Conservation (phyloP, 2,797 vertebrate genomes). For the Silurus aristotelis region DNA sequence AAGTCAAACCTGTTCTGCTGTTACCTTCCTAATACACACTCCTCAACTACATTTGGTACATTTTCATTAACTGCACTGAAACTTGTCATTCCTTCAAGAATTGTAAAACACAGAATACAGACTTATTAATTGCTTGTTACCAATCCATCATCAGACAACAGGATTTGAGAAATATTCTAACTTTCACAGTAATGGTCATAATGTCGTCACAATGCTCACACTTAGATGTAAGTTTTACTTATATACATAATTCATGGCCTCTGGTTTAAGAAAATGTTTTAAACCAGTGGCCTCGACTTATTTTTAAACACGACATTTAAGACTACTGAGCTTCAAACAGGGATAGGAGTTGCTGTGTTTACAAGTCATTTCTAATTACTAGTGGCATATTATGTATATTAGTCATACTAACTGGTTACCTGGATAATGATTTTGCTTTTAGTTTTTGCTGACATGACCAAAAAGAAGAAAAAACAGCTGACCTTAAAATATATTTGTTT, state of each 20-base stretch:
- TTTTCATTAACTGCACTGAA: not conserved
- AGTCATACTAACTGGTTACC: constrained; percentile 5
- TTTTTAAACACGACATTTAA: too few relatives aligned
- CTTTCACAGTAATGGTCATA: not conserved
- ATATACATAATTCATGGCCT: not conserved
- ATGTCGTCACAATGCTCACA: not conserved
- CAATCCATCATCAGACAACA: not conserved
- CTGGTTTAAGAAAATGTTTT: not conserved
- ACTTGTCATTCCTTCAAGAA: not conserved
- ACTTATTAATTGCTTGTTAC: not conserved
- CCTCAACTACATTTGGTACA: not conserved
- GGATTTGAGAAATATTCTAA: not conserved
- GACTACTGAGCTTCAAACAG: not conserved
- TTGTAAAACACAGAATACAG: not conserved
- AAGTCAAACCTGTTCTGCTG: constrained; percentile 38
- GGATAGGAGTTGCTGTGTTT: not conserved
- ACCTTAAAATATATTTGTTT: not conserved
- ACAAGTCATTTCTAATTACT: not conserved
- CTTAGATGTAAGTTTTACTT: not conserved
- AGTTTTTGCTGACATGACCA: not conserved
- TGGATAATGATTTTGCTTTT: not conserved
- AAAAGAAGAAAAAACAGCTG: not conserved
- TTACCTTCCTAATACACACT: not conserved
- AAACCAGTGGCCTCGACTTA: not conserved
- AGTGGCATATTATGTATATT: not conserved